These are phyloP conservation scores for Microctonus aethiopoides DNA, from an alignment of 2,888 invertebrate species.

Conservation along the genomic window DNA sequence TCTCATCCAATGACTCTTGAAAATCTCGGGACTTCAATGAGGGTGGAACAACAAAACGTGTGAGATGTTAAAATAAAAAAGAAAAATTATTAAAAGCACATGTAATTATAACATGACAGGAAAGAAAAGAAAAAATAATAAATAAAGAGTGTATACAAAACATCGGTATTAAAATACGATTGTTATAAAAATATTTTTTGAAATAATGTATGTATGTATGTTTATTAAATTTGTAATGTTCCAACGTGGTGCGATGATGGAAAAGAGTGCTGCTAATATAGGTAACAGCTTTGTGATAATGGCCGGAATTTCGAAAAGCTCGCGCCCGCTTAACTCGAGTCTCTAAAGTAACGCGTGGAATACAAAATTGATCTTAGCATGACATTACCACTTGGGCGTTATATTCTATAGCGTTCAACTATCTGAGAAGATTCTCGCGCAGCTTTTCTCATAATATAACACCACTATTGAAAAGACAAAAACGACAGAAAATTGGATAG, in stretches of 20 bases:
- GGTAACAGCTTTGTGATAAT: conserved; percentile 51
- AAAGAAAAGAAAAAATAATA: neutral
- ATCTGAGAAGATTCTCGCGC: conserved; percentile 21
- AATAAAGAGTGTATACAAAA: no score
- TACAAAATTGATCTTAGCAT: conserved; percentile 63
- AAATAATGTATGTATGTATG: neutral
- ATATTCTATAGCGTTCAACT: conserved; percentile 35
- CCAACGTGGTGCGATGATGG: conserved; percentile 5
- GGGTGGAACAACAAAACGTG: neutral
- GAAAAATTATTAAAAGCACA: neutral
- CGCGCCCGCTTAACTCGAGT: conserved; percentile 55
- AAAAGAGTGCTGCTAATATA: conserved; percentile 24
- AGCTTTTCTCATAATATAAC: conserved; percentile 15
- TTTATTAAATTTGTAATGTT: neutral
- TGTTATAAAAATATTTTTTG: conserved; percentile 1
- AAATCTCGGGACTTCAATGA: conserved; percentile 19
- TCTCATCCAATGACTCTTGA: conserved; percentile 26
- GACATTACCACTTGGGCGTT: conserved; percentile 51
- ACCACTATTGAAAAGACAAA: neutral
- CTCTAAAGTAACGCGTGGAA: conserved; percentile 60
- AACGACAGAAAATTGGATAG: neutral
- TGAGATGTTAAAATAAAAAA: neutral
- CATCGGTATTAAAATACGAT: no score
- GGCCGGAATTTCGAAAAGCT: conserved; percentile 60
- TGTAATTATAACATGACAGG: neutral